A percentile compares a stretch with the other conserved stretches of the same genome.
These are phyloP conservation scores for Ptychoptera albimana DNA, from an alignment of 2,888 invertebrate species.

Conservation along the genomic window DNA sequence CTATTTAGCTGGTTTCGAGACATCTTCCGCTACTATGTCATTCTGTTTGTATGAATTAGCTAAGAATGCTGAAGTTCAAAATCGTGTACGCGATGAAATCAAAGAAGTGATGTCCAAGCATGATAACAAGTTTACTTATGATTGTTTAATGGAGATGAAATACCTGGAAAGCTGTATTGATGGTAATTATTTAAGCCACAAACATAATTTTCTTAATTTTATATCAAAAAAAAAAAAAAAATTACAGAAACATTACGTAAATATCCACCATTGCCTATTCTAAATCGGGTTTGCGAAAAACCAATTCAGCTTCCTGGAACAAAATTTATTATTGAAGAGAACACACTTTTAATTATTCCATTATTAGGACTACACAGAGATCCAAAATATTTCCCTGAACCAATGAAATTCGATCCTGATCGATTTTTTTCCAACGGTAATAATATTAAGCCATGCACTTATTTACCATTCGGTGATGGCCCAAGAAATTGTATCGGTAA, in stretches of 20 bases:
- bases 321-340: constrained; percentile 1
- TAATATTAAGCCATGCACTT: constrained; percentile 1
- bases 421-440: not conserved
- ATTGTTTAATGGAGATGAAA: not conserved
- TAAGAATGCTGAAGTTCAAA: not conserved
- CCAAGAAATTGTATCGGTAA: constrained; percentile 6
- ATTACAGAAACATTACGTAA: constrained; percentile 3
- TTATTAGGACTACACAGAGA: constrained; percentile 3
- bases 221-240: no score
- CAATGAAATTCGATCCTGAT: constrained; percentile 4
- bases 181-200: not conserved
- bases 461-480: constrained; percentile 7
- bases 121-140: not conserved
- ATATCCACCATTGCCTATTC: constrained; percentile 2
- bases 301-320: constrained; percentile 1
- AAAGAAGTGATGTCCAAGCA: not conserved
- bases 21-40: not conserved
- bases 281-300: constrained; percentile 4
- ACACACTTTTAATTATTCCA: constrained; percentile 1
- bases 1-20: not conserved
- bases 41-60: not conserved
- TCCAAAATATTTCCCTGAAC: constrained; percentile 6
- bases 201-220: no score
- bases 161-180: not conserved
- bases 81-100: not conserved